Conservation (phyloP, 1,140 invertebrate genomes). For the Eupeodes corollae region DNA sequence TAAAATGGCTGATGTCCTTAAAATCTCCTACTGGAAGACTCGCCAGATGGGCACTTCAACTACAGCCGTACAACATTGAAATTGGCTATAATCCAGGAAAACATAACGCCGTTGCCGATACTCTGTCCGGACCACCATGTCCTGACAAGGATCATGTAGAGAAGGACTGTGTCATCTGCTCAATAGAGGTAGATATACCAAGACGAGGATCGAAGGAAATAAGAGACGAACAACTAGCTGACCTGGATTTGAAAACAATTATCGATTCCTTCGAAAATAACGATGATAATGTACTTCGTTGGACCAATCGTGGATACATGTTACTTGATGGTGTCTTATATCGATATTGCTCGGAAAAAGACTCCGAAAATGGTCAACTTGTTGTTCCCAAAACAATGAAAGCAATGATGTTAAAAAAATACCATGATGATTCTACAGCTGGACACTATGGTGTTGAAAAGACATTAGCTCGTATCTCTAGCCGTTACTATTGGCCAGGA, state of each 20-base stretch:
- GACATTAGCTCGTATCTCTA: slow-evolving; percentile 13
- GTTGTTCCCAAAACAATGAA: slow-evolving; percentile 8
- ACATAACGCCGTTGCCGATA: slow-evolving; percentile 25
- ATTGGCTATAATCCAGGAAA: too few relatives aligned
- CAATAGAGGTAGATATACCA: slow-evolving; percentile 11
- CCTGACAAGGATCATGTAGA: neutral
- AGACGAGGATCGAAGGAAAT: slow-evolving; percentile 7
- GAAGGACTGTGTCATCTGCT: slow-evolving; percentile 13
- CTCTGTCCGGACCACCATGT: slow-evolving; percentile 15
- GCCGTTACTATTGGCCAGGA: slow-evolving; percentile 20
- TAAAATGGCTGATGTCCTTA: slow-evolving; percentile 39
- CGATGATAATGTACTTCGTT: slow-evolving; percentile 1
- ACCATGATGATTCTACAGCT: slow-evolving; percentile 16
- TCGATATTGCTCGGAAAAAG: slow-evolving; percentile 1
- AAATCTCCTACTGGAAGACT: slow-evolving; percentile 35
- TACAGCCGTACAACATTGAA: slow-evolving; percentile 36
- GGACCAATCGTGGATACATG: slow-evolving; percentile 7
- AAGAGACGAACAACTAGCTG: slow-evolving; percentile 3
- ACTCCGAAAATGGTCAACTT: slow-evolving; percentile 12
- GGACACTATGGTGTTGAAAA: slow-evolving; percentile 22
- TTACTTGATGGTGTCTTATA: slow-evolving; percentile 7
- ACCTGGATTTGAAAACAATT: neutral
- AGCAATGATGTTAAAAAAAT: slow-evolving; percentile 10
- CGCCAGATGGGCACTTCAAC: slow-evolving; percentile 37
- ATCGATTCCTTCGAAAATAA: slow-evolving; percentile 2